Percentiles rank a stretch among this genome's conserved stretches.
phyloP scores from a whole-genome alignment of 2,113 vertebrate genomes.

The Ascaphus truei region DNA sequence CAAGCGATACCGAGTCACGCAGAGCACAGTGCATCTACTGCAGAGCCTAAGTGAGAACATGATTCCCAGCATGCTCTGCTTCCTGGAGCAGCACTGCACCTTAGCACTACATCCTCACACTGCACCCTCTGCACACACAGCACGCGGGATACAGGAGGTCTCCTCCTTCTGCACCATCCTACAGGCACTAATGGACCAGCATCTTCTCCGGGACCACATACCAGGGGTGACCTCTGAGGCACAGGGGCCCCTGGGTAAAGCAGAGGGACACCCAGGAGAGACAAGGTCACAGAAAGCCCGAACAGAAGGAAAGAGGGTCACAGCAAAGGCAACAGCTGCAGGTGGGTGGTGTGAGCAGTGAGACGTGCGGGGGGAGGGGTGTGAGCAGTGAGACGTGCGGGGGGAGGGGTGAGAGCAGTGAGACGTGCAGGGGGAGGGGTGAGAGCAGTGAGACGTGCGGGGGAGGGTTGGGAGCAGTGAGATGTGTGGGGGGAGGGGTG shows the following conservation, averaged over 20 bases:
- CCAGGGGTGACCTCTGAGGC: background rate
- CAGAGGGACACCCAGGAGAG: background rate
- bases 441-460: no score
- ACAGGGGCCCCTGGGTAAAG: background rate
- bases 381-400: no score
- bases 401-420: no score
- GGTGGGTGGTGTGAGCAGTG: background rate
- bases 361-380: background rate
- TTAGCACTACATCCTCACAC: constrained; percentile 49
- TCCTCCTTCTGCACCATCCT: constrained; percentile 67
- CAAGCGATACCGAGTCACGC: constrained; percentile 51
- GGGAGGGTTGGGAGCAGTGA: no score
- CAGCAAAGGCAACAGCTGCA: constrained; percentile 11
- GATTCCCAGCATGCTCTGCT: constrained; percentile 58
- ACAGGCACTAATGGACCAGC: constrained; percentile 56
- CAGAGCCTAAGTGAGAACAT: constrained; percentile 60
- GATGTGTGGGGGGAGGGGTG: background rate
- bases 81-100: constrained; percentile 50
- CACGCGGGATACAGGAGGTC: constrained; percentile 63
- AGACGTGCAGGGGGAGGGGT: no score
- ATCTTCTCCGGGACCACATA: constrained; percentile 13
- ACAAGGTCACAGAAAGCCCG: background rate
- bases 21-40: constrained; percentile 55
- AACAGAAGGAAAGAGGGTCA: constrained; percentile 28
- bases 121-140: background rate